These are phyloP conservation scores for Andricus grossulariae DNA, from an alignment of 1,140 invertebrate genomes.

Conservation along the genomic window DNA sequence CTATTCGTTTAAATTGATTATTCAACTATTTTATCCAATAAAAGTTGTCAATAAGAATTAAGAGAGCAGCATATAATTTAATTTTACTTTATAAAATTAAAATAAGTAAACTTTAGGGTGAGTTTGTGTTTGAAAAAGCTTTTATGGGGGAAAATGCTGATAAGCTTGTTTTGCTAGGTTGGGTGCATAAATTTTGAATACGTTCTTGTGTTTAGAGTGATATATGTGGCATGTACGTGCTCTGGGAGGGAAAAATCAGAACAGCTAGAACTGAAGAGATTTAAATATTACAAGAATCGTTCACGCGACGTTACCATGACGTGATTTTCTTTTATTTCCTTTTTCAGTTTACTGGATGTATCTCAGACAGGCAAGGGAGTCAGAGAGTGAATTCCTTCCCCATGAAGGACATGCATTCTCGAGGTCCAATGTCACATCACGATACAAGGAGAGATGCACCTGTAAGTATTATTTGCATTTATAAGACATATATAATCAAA, in stretches of 20 bases:
- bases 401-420: constrained; percentile 85
- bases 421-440: constrained; percentile 78
- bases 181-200: constrained; percentile 27
- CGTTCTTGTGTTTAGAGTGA: constrained; percentile 14
- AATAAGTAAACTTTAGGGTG: background rate
- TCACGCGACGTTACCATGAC: constrained; percentile 45
- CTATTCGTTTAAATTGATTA: no score
- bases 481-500: background rate
- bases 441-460: constrained; percentile 85
- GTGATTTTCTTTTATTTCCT: constrained; percentile 53
- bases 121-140: background rate
- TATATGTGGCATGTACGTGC: constrained; percentile 11
- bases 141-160: background rate
- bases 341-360: constrained; percentile 83
- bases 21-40: no score
- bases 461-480: constrained; percentile 76
- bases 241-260: constrained; percentile 16
- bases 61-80: background rate
- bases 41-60: no score
- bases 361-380: constrained; percentile 82
- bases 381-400: constrained; percentile 87
- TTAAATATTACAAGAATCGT: constrained; percentile 26
- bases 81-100: background rate
- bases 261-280: background rate
- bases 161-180: background rate